Conservation (phyloP, 2,113 vertebrate genomes). For the Ochotona princeps region DNA sequence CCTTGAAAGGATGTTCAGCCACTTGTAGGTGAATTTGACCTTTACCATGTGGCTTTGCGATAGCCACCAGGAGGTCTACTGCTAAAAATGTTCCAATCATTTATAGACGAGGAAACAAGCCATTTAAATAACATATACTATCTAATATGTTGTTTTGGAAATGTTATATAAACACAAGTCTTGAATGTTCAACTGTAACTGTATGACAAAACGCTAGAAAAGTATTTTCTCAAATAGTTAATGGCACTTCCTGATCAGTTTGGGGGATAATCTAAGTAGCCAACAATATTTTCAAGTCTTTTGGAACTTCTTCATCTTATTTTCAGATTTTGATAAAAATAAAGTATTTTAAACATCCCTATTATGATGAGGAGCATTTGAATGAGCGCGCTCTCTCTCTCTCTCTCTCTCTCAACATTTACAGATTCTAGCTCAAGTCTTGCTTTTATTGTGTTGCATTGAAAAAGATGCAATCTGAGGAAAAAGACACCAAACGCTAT, state of each 20-base stretch:
- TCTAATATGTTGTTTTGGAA: neutral
- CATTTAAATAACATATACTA: neutral
- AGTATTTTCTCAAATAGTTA: neutral
- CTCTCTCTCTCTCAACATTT: too few species aligned
- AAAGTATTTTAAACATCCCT: neutral
- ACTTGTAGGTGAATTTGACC: neutral
- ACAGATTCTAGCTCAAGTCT: neutral
- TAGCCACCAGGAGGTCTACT: neutral
- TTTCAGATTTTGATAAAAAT: slow-evolving; percentile 11
- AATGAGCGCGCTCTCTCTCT: too few species aligned
- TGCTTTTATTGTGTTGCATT: neutral
- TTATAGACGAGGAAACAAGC: neutral
- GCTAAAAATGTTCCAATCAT: neutral
- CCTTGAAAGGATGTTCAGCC: neutral
- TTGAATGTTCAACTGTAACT: neutral
- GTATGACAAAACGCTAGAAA: neutral
- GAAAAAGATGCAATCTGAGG: neutral
- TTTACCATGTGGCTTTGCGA: slow-evolving; percentile 7
- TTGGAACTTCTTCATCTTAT: neutral
- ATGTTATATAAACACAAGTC: slow-evolving; percentile 5
- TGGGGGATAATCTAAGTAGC: neutral
- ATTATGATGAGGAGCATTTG: neutral
- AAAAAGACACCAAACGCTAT: neutral
- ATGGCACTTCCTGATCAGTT: neutral
- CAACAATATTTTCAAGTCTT: neutral